Conservation (phyloP, 2,888 invertebrate species). For the Oscheius myriophilus region DNA sequence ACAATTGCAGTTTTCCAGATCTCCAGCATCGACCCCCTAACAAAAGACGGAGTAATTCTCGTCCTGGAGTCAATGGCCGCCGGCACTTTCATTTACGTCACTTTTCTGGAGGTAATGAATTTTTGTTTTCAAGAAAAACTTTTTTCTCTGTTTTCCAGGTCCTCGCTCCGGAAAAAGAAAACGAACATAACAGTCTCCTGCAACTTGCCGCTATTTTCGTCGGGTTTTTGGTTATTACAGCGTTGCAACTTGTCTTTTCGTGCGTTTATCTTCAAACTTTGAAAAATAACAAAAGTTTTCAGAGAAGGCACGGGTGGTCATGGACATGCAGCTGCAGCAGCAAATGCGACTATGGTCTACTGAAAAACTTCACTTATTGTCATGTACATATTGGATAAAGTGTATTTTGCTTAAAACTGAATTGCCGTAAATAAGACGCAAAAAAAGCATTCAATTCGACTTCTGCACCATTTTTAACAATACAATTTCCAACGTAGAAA, state of each 20-base stretch:
- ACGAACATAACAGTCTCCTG: constrained; percentile 55
- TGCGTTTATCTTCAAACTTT: constrained; percentile 1
- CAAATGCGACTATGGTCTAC: too few species aligned
- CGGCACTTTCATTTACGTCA: constrained; percentile 26
- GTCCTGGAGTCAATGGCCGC: constrained; percentile 23
- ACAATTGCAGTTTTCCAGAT: neutral
- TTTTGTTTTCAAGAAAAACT: neutral
- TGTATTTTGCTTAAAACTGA: too few species aligned
- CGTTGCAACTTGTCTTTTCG: constrained; percentile 46
- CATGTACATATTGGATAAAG: too few species aligned
- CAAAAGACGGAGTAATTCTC: constrained; percentile 18
- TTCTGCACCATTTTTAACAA: too few species aligned
- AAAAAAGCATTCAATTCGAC: too few species aligned
- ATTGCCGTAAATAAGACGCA: too few species aligned
- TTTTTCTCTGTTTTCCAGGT: constrained; percentile 5
- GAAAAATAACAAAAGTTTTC: neutral
- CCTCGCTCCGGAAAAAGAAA: constrained; percentile 55
- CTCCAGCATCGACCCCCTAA: constrained; percentile 22
- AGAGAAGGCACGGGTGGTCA: too few species aligned
- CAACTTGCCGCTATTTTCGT: constrained; percentile 61
- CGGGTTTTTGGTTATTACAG: constrained; percentile 60
- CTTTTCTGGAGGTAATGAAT: constrained; percentile 11
- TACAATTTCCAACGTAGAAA: too few species aligned
- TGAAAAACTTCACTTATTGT: too few species aligned
- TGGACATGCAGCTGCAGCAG: too few species aligned